Percentiles rank a stretch among this genome's conserved stretches.
These are phyloP conservation scores for Oryzias woworae DNA, from an alignment of 2,113 vertebrate genomes.

Conservation along the genomic window DNA sequence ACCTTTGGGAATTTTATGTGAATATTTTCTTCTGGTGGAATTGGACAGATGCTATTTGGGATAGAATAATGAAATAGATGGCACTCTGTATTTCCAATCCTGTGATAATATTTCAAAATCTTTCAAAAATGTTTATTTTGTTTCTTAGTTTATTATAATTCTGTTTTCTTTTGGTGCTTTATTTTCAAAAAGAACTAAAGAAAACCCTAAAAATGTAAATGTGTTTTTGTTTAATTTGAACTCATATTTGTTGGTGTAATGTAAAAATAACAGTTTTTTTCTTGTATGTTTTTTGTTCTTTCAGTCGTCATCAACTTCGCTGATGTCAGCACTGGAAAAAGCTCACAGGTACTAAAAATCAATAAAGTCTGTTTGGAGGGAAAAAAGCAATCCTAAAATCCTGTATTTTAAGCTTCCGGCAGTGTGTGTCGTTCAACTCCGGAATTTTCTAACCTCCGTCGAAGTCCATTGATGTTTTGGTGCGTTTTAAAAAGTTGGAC, in stretches of 20 bases:
- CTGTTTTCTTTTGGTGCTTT: too few species aligned
- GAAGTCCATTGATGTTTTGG: not conserved
- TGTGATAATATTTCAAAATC: conserved; percentile 1
- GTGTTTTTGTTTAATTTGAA: too few species aligned
- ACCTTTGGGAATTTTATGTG: conserved; percentile 30
- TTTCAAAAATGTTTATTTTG: not conserved
- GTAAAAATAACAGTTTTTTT: too few species aligned
- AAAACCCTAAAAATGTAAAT: too few species aligned
- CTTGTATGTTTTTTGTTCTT: not conserved
- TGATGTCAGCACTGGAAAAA: conserved; percentile 52
- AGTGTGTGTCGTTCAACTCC: conserved; percentile 20
- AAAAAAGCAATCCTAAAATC: conserved; percentile 5
- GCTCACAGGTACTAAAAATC: conserved; percentile 61
- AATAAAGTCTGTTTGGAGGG: conserved; percentile 12
- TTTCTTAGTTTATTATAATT: not conserved
- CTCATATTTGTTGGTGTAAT: too few species aligned
- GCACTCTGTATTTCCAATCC: not conserved
- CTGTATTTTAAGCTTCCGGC: not conserved
- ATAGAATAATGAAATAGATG: conserved; percentile 62
- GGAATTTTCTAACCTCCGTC: conserved; percentile 5
- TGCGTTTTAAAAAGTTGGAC: too few species aligned
- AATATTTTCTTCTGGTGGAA: conserved; percentile 55
- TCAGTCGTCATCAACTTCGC: conserved; percentile 57
- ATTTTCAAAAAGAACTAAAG: too few species aligned
- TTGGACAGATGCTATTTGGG: conserved; percentile 52